Base-by-base conservation (phyloP, 2,113 vertebrate genomes). In the Brachypodius melanocephalos region DNA sequence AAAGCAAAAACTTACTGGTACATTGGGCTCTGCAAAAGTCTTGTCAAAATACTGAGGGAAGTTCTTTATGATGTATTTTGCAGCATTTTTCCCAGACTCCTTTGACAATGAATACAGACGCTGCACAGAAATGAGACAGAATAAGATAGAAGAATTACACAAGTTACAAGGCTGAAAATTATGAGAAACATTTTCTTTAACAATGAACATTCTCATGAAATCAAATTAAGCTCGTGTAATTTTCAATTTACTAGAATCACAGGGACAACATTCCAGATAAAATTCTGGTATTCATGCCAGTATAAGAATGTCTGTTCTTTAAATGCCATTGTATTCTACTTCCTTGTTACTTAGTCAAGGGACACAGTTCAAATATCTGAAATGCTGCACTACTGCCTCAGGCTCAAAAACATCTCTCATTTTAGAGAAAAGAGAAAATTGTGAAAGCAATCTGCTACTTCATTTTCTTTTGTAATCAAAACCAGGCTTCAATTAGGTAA, bases 31-130 rank as follows among this genome's bases (percentile, higher is more conserved):
- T 61, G 99, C 98, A 74, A 98, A 95, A 87, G 98, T 98, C 92
- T 98, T 99, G 93, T 98, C 98, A 98, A 99, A 99, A 90, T 98
- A 98, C 22, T 98, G 98, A 40, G 99, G 99, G 61, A 98, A 97
- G 14, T 74, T 98, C 81, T 98, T 97, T 93, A 99, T 58, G 51
- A 99, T 98, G 86, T 97, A 99, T 83, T 98, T 99, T 26, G 99
- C 99, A 72, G 99, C 98, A 95, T 98, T 98, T 97, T 89, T 97
- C 11, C 99, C 99, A 2, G 99, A 99, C 92, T 99, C 98, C 95
- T 98, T 98, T 3, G 99, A 97, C 82, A 99, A 91, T 3, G 97
- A 98, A 97, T 94, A 99, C 3, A 98, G 61, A 90, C 96, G 98
- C 99, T 99, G 85, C 61, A 83, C 22, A 73, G 49, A 79, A 65